phyloP scores from a whole-genome alignment of 2,888 invertebrate genomes.

The Nyleta sp. region DNA sequence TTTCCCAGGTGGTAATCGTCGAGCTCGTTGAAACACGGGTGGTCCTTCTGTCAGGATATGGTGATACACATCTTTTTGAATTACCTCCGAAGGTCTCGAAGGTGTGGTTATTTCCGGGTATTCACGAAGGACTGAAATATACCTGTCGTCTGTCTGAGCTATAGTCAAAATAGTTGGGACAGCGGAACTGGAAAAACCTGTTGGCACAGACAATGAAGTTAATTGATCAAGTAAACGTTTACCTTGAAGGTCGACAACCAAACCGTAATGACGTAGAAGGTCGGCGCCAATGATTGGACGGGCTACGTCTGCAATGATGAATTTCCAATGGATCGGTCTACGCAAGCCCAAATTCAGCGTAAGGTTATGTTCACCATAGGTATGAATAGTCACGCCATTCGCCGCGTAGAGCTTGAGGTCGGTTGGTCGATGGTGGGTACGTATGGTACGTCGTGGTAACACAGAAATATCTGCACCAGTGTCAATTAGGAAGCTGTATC shows the following conservation, averaged over 20 bases:
- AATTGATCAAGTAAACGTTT: not conserved
- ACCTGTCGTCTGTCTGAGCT: not conserved
- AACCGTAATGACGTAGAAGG: constrained; percentile 64
- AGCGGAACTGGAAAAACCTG: not conserved
- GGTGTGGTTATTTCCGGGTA: constrained; percentile 21
- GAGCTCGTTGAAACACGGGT: constrained; percentile 70
- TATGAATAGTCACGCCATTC: constrained; percentile 68
- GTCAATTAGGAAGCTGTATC: constrained; percentile 31
- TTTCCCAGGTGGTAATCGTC: constrained; percentile 74
- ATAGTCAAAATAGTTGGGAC: not conserved
- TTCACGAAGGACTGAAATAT: not conserved
- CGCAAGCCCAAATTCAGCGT: constrained; percentile 71
- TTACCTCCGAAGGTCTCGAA: not conserved
- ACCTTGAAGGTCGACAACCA: constrained; percentile 6
- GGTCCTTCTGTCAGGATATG: constrained; percentile 71
- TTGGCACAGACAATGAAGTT: not conserved
- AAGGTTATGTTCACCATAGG: constrained; percentile 69
- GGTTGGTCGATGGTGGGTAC: not conserved
- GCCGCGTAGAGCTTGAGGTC: not conserved
- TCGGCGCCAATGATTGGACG: constrained; percentile 77
- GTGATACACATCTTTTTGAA: constrained; percentile 18
- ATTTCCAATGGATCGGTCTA: constrained; percentile 71
- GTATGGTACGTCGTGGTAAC: not conserved
- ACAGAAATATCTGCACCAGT: constrained; percentile 49
- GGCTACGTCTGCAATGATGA: constrained; percentile 73